phyloP scores from a whole-genome alignment of 1,140 invertebrate species.

The Papilio dardanus region DNA sequence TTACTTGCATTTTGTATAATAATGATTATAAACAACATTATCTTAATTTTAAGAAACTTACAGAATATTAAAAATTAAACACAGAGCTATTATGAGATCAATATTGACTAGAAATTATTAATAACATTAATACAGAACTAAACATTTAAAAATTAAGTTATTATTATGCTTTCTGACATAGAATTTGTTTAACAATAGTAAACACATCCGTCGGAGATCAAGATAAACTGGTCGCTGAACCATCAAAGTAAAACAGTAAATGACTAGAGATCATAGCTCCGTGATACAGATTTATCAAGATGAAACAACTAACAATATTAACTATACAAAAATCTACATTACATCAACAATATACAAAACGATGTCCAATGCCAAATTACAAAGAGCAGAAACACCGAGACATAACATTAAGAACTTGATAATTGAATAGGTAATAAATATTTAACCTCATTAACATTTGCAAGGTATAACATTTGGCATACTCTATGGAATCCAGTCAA shows the following conservation, averaged over 20 bases:
- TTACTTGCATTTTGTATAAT: constrained; percentile 60
- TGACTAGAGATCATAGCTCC: background rate
- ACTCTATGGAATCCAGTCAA: constrained; percentile 30
- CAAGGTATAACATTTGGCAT: constrained; percentile 36
- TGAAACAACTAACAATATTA: background rate
- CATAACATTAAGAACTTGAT: background rate
- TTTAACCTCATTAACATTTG: constrained; percentile 29
- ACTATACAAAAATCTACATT: constrained; percentile 37
- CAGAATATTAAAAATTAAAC: constrained; percentile 42
- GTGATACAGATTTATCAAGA: constrained; percentile 4
- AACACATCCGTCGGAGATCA: too few species aligned
- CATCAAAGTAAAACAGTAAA: background rate
- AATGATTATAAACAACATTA: constrained; percentile 67
- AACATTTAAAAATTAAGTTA: background rate
- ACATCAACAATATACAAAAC: constrained; percentile 34
- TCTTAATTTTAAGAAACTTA: constrained; percentile 60
- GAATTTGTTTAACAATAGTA: too few species aligned
- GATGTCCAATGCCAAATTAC: constrained; percentile 8
- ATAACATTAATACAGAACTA: background rate
- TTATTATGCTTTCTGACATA: background rate
- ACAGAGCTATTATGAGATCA: constrained; percentile 41
- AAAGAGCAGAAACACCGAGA: constrained; percentile 17
- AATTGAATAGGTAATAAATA: constrained; percentile 22
- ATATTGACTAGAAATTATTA: constrained; percentile 6
- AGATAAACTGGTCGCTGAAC: too few species aligned